Conservation (phyloP, 2,888 invertebrate genomes). For the Lepidocyrtinus sp. region DNA sequence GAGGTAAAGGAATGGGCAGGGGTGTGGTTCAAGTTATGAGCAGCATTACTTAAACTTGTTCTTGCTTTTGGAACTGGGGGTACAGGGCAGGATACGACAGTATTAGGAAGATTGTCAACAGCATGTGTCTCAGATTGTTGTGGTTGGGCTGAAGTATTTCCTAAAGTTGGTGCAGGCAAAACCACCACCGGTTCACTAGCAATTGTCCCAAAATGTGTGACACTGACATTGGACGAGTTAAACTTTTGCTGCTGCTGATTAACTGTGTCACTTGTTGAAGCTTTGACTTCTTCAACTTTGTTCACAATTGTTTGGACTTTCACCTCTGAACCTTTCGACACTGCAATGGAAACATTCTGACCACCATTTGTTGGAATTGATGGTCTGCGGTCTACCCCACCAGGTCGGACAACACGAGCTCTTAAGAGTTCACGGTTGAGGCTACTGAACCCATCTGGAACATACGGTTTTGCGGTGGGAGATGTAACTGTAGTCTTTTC, state of each 20-base stretch:
- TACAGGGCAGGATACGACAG: neutral
- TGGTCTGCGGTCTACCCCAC: conserved; percentile 8
- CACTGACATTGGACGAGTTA: neutral
- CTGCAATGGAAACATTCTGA: neutral
- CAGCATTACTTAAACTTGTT: conserved; percentile 25
- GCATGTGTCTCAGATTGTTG: conserved; percentile 3
- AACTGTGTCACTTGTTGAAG: neutral
- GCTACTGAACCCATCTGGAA: conserved; percentile 48
- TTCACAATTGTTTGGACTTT: neutral
- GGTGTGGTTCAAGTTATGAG: conserved; percentile 12
- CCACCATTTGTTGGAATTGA: conserved; percentile 27
- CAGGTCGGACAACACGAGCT: conserved; percentile 18
- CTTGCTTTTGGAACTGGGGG: conserved; percentile 41
- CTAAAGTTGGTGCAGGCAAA: neutral
- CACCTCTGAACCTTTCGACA: conserved; percentile 28
- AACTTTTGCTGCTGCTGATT: neutral
- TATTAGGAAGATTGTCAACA: conserved; percentile 13
- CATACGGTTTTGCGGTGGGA: conserved; percentile 35
- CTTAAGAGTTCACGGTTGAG: conserved; percentile 37
- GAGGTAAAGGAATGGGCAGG: conserved; percentile 17
- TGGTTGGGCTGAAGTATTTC: neutral
- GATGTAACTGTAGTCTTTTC: conserved; percentile 9
- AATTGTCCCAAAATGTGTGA: too few relatives aligned
- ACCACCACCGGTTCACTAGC: too few relatives aligned
- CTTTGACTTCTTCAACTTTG: neutral